phyloP scores from a whole-genome alignment of 2,888 invertebrate genomes.

The Cremastobaeus sp. region DNA sequence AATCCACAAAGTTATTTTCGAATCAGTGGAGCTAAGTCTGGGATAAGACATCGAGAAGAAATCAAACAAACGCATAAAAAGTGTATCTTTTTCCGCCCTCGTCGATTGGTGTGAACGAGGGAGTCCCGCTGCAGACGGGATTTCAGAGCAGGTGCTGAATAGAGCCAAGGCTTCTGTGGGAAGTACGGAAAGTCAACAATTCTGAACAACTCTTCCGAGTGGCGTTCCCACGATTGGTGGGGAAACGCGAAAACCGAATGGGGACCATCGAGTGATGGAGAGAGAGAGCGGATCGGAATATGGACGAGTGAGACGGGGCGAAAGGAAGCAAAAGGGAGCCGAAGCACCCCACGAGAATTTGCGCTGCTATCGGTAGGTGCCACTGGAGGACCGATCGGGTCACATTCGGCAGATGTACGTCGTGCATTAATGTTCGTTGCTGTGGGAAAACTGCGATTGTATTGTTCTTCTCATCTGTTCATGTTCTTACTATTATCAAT shows the following conservation, averaged over 20 bases:
- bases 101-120: constrained; percentile 49
- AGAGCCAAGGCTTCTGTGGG: constrained; percentile 75
- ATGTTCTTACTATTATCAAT: constrained; percentile 26
- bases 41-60: constrained; percentile 10
- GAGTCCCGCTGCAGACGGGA: constrained; percentile 65
- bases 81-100: constrained; percentile 53
- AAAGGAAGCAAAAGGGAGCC: constrained; percentile 25
- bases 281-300: constrained; percentile 56
- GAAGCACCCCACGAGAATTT: constrained; percentile 56
- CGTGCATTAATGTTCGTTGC: constrained; percentile 64
- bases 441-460: constrained; percentile 74
- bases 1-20: too few species aligned
- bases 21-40: too few species aligned
- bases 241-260: constrained; percentile 63
- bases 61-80: constrained; percentile 14
- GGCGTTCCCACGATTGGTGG: constrained; percentile 77
- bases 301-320: constrained; percentile 3
- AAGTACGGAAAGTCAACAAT: constrained; percentile 78
- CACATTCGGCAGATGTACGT: constrained; percentile 69
- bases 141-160: constrained; percentile 74
- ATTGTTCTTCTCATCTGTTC: constrained; percentile 44
- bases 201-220: constrained; percentile 78
- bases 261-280: constrained; percentile 60
- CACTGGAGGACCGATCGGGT: constrained; percentile 65
- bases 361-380: constrained; percentile 60